A percentile compares a stretch with the other conserved stretches of the same genome.
Evolutionary conservation across 2,888 invertebrate genomes (phyloP).

Genomic region (Selenia dentaria): DNA sequence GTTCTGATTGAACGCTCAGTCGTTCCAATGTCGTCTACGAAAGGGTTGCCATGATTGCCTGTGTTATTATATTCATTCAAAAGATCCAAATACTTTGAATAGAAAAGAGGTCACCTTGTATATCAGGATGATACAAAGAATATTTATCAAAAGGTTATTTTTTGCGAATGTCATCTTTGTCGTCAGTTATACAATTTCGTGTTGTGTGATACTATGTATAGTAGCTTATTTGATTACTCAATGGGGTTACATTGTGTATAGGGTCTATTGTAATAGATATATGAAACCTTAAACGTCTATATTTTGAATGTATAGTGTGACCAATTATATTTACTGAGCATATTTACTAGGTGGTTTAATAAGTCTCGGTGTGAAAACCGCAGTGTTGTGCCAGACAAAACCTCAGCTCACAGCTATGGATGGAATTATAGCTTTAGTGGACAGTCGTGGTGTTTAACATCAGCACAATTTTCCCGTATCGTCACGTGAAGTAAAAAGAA

Average conservation of each 20-base stretch:
- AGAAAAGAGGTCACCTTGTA: conserved; percentile 25
- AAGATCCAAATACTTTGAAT: conserved; percentile 11
- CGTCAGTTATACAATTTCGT: conserved; percentile 8
- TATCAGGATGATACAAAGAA: conserved; percentile 8
- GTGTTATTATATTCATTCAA: conserved; percentile 5
- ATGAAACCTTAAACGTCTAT: too few relatives aligned
- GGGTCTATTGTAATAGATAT: too few relatives aligned
- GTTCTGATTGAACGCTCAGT: conserved; percentile 18
- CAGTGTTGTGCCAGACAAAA: too few relatives aligned
- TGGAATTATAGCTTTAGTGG: too few relatives aligned
- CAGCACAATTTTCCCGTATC: too few relatives aligned
- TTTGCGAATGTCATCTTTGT: conserved; percentile 11
- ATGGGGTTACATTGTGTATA: conserved; percentile 5
- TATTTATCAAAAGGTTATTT: conserved; percentile 27
- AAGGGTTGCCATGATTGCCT: conserved; percentile 14
- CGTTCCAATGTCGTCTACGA: conserved; percentile 10
- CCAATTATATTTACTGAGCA: too few relatives aligned
- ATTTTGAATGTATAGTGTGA: too few relatives aligned
- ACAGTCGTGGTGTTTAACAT: too few relatives aligned
- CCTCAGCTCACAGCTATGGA: too few relatives aligned
- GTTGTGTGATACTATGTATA: conserved; percentile 1
- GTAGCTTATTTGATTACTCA: conserved; percentile 2
- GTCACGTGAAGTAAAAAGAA: too few relatives aligned
- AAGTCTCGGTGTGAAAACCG: too few relatives aligned
- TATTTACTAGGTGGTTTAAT: too few relatives aligned